Base-by-base conservation (phyloP, 2,113 vertebrate genomes). In the Eulemur rufifrons region DNA sequence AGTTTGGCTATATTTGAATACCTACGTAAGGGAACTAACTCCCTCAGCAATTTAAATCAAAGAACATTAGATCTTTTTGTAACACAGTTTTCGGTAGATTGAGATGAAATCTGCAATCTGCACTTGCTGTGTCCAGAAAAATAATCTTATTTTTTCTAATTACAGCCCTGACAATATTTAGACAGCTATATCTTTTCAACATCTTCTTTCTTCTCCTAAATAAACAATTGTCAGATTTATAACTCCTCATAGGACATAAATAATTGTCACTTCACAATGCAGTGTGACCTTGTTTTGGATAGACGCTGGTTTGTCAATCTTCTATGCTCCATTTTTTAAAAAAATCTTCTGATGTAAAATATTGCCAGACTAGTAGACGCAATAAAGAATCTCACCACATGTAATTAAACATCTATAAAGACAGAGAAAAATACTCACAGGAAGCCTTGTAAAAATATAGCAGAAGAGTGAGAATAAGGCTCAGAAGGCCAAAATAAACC, bases 191-290 rank as follows among this genome's bases (percentile, higher is more conserved):
- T 37, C 37, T 95, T 84, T 90, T 84, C 3, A 68, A 34, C 8
- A 42, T 73, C 12, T 45, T 68, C 13, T 61, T 86, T 94, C 37
- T 32, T 87, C 20, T 87, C 14, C 37, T 34, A 90, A 29, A 18
- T 81, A 85, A 92, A 94, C 54, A 95, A 54, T 39, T 73, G 59
- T 85, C 56, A 82, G n/a, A 61, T 76, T 87, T 95, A 21, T 56
- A 85, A 42, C 10, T 84, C 52, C 7, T 82, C 11, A 23, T 85
- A 20, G 64, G 71, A 50, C 17, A 83, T 89, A 95, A 95, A 56
- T 78, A 78, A 73, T 42, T 71, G 47, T 63, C 61, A 74, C 6
- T 52, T 96, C 59, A 89, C 23, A 87, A 61, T 80, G 18, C 32
- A 85, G 18, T 52, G 14, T 52, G 14, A 77, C 23, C 29, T 73